A percentile compares a stretch with the other conserved stretches of the same genome.
phyloP scores from a whole-genome alignment of 2,888 invertebrate species.

The Xestia xanthographa region DNA sequence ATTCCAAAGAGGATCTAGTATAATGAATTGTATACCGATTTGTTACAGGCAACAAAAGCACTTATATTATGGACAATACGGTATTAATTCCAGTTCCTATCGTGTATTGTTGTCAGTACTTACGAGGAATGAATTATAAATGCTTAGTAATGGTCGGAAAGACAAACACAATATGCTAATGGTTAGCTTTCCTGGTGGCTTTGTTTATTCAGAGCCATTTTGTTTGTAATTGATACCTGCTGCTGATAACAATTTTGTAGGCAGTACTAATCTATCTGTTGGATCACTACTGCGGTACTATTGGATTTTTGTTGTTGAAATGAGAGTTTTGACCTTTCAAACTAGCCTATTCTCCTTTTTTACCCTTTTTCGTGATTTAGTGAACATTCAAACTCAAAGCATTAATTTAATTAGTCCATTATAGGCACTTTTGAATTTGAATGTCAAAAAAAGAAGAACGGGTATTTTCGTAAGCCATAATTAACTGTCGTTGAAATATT shows the following conservation, averaged over 20 bases:
- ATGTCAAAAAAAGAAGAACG: too few species aligned
- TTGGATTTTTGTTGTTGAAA: not conserved
- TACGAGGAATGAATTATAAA: conserved; percentile 46
- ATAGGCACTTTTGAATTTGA: too few species aligned
- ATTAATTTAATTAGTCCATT: too few species aligned
- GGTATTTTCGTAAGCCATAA: too few species aligned
- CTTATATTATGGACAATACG: conserved; percentile 17
- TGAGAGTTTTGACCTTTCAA: not conserved
- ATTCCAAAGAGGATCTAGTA: conserved; percentile 14
- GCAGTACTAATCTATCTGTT: not conserved
- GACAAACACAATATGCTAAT: conserved; percentile 52
- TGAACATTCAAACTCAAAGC: not conserved
- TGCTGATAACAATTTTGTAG: conserved; percentile 39
- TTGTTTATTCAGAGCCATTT: conserved; percentile 56
- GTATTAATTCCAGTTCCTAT: conserved; percentile 27
- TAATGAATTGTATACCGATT: conserved; percentile 17
- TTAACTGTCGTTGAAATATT: not conserved
- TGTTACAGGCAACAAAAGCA: conserved; percentile 10
- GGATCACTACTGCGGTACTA: not conserved
- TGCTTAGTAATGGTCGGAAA: conserved; percentile 40
- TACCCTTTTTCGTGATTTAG: not conserved
- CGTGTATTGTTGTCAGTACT: conserved; percentile 28
- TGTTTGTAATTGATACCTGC: conserved; percentile 59
- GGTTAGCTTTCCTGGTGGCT: conserved; percentile 29
- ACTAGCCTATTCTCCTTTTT: not conserved